Evolutionary conservation across 2,113 vertebrate species (phyloP).

Genomic region (Cnemophilus loriae): DNA sequence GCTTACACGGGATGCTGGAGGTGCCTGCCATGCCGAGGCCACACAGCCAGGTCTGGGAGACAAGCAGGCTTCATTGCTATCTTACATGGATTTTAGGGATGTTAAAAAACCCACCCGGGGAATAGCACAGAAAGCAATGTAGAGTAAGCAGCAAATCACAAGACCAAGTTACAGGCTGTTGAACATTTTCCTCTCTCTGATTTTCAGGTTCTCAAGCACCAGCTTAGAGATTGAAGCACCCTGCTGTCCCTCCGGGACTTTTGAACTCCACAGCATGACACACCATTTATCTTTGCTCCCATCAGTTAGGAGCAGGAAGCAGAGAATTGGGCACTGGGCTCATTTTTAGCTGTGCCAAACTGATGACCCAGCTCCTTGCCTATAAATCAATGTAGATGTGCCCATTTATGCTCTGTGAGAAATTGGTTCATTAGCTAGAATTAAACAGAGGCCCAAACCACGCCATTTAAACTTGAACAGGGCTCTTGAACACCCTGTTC

Average conservation of each 20-base stretch:
- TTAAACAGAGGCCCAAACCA: conserved; percentile 1
- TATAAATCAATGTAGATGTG: conserved; percentile 35
- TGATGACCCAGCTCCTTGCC: background rate
- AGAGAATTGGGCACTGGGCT: background rate
- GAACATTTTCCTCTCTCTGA: background rate
- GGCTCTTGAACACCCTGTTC: conserved; percentile 43
- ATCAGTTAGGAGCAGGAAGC: background rate
- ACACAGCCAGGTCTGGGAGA: background rate
- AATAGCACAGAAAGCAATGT: background rate
- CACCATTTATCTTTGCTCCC: background rate
- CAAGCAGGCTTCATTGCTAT: background rate
- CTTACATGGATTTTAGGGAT: background rate
- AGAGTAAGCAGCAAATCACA: background rate
- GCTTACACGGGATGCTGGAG: background rate
- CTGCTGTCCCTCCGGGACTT: background rate
- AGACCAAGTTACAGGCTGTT: background rate
- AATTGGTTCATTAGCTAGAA: conserved; percentile 27
- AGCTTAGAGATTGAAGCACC: background rate
- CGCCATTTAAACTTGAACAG: background rate
- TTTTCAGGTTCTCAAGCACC: background rate
- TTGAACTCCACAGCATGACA: background rate
- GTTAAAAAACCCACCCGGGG: background rate
- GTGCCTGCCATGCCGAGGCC: background rate
- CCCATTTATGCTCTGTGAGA: background rate
- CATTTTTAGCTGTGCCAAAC: background rate